Conservation (phyloP, 1,140 invertebrate genomes). For the Lordiphosa stackelbergi region DNA sequence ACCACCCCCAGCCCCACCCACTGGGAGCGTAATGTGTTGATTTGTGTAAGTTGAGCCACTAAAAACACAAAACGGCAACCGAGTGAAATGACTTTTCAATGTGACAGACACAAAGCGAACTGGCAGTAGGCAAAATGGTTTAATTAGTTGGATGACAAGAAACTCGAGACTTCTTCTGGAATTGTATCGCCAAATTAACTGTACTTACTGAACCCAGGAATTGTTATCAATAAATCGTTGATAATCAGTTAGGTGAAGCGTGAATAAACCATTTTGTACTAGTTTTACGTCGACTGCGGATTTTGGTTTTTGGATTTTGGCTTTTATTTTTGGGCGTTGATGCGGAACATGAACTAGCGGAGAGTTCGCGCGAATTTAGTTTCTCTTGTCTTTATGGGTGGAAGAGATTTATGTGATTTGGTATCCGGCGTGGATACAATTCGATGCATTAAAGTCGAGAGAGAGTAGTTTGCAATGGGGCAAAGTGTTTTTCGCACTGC, state of each 20-base stretch:
- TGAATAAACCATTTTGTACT: conserved; percentile 24
- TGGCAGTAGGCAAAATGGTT: conserved; percentile 20
- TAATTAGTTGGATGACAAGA: conserved; percentile 41
- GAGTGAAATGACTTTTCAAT: conserved; percentile 38
- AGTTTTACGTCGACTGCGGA: not conserved
- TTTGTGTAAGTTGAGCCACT: conserved; percentile 47
- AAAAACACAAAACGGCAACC: conserved; percentile 25
- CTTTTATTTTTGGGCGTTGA: conserved; percentile 51
- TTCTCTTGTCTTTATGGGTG: conserved; percentile 11
- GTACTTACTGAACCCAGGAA: conserved; percentile 24
- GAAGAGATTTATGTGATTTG: conserved; percentile 37
- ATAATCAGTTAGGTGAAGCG: conserved; percentile 62
- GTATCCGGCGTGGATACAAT: conserved; percentile 23
- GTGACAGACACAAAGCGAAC: conserved; percentile 11
- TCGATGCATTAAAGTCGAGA: conserved; percentile 3
- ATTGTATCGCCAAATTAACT: conserved; percentile 8
- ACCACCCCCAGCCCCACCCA: not conserved
- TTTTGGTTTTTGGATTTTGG: conserved; percentile 17
- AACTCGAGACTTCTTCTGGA: conserved; percentile 5
- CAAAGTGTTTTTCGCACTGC: too few relatives aligned
- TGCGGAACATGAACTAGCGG: conserved; percentile 37
- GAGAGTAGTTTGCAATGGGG: too few relatives aligned
- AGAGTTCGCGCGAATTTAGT: conserved; percentile 2
- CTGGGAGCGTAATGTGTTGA: conserved; percentile 44
- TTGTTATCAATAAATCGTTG: conserved; percentile 54